Evolutionary conservation across 2,113 vertebrate genomes (phyloP), one percentile per base, ranked within the genome.

Genomic region (Xiphias gladius): DNA sequence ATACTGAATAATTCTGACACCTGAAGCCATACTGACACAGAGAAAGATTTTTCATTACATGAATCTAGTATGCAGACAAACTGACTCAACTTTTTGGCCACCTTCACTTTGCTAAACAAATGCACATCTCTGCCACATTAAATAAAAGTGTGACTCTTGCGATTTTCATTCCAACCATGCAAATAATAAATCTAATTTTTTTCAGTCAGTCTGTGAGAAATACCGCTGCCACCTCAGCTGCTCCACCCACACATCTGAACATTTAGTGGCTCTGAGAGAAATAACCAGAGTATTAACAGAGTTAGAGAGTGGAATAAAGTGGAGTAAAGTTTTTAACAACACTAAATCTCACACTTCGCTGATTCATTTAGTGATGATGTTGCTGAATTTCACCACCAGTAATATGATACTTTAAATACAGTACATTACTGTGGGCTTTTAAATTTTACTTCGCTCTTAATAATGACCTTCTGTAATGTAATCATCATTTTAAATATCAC

Each of bases 401-500:
- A 57, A 58, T 43, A 61, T 69, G 68, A 83, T 48, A 65, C 46
- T 72, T 66, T 61, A 86, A 58, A 71, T 67, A 54, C 17, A 65
- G 26, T n/a, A 26, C 76, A 46, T 87, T 80, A 83, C 48, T 66
- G 65, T 55, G 55, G 72, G 75, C 82, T 89, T 87, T 87, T 69
- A 74, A 87, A 88, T 87, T 73, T 84, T 73, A 84, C 74, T 67
- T 71, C 9, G 12, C 57, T 79, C 75, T 55, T 58, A 24, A 62
- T 88, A 90, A 88, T 86, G 87, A 89, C 82, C 86, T 79, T 71
- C 82, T 79, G 64, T 88, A 73, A 86, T 90, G 87, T 75, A 87
- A 89, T 91, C 88, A 92, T 90, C 81, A 74, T 64, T 93, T 77
- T 88, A 85, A 90, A 93, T 91, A 88, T 91, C 84, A 66, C 77